Evolutionary conservation across 2,888 invertebrate genomes (phyloP), one percentile per base, ranked within the genome.

Genomic region (Dione vanillae): DNA sequence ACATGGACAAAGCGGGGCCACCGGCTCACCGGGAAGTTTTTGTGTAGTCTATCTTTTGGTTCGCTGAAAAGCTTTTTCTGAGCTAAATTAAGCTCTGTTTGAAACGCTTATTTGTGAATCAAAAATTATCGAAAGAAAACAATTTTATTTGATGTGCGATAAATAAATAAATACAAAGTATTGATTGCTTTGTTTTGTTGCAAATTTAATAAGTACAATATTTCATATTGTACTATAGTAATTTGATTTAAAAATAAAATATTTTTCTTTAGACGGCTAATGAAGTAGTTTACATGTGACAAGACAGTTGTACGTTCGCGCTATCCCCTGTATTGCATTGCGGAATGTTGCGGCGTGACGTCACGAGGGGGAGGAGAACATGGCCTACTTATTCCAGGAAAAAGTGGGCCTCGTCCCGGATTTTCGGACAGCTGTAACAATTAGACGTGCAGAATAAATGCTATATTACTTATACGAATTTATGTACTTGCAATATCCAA

Each of bases 331-430:
- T 76, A 76, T 73, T 80, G 79, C 81, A 80, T 77, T 79, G 76
- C 77, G 77, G 76, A 74, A 75, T 74, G 74, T 73, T 78, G 78
- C 78, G 76, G 74, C 70, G 77, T 64, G 80, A 84, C 83, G 82
- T 82, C 82, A 82, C 61, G 52, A 52, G 69, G 74, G 70, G 65
- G 66, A 61, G 73, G 71, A 74, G 69, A 73, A 74, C 78, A 75
- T 81, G 85, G 78, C 85, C 85, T 85, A 84, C 85, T 82, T 85
- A 79, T 78, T 77, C 76, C 71, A 67, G 79, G 76, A 80, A 79
- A 78, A 78, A 71, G 74, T 74, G 77, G 75, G 73, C 78, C 76
- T 71, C 67, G 77, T 72, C 78, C 78, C 79, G 79, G 75, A 78
- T 79, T 78, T 79, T 76, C 74, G 77, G 78, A 76, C 75, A 71